Evolutionary conservation across 2,888 invertebrate species (phyloP).

Genomic region (Pecten maximus): DNA sequence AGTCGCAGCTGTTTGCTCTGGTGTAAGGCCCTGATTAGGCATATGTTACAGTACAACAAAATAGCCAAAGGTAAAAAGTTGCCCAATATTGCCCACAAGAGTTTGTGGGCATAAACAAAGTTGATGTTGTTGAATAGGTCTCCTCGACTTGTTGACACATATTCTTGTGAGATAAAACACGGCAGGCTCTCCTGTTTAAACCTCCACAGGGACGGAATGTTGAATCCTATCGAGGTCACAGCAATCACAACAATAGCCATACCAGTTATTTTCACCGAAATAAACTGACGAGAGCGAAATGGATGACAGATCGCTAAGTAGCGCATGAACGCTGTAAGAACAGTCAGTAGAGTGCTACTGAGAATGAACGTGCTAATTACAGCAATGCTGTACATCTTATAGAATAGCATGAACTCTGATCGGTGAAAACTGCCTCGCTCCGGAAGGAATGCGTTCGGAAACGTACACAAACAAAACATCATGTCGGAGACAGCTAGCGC

Average conservation of each 20-base stretch:
- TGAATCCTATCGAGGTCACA: constrained; percentile 86
- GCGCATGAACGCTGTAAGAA: constrained; percentile 88
- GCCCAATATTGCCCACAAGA: constrained; percentile 71
- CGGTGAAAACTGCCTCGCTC: constrained; percentile 85
- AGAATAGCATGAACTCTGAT: constrained; percentile 70
- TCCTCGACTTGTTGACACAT: constrained; percentile 49
- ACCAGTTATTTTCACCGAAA: constrained; percentile 85
- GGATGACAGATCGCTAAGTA: constrained; percentile 90
- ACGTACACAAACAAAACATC: constrained; percentile 84
- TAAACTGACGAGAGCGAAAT: constrained; percentile 86
- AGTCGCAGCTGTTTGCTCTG: constrained; percentile 70
- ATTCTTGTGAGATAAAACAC: constrained; percentile 38
- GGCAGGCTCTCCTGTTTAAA: constrained; percentile 48
- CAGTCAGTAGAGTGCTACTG: constrained; percentile 89
- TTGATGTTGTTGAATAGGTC: constrained; percentile 57
- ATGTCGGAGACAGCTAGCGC: constrained; percentile 90
- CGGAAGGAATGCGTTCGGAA: constrained; percentile 83
- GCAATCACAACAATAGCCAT: constrained; percentile 86
- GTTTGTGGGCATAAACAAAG: constrained; percentile 66
- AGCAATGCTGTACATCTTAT: constrained; percentile 66
- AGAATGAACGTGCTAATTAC: constrained; percentile 83
- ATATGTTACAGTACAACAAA: constrained; percentile 74
- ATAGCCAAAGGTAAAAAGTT: constrained; percentile 71
- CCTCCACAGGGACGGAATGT: constrained; percentile 84
- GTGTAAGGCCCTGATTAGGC: constrained; percentile 71